A percentile compares a stretch with the other conserved stretches of the same genome.
Conservation (phyloP, 2,113 vertebrate genomes). For the Myrmecobius fasciatus region DNA sequence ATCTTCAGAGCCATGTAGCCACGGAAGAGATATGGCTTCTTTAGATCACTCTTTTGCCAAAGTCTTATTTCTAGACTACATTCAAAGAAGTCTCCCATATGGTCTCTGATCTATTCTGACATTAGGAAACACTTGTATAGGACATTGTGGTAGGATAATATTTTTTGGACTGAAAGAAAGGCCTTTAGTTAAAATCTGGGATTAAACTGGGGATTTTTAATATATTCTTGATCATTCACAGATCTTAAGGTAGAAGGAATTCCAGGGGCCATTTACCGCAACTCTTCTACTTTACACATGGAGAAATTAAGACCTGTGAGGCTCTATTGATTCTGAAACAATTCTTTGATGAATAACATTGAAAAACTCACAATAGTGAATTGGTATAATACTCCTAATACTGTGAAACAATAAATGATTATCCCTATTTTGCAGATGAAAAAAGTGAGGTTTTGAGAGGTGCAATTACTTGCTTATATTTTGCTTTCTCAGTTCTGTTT, state of each 20-base stretch:
- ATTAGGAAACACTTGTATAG: neutral
- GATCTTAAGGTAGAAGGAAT: neutral
- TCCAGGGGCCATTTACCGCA: neutral
- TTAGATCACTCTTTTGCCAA: neutral
- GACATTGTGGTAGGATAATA: neutral
- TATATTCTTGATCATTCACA: neutral
- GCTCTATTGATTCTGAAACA: neutral
- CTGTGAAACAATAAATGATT: neutral
- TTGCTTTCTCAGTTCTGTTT: neutral
- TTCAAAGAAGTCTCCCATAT: neutral
- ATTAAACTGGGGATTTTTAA: neutral
- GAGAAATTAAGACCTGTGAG: neutral
- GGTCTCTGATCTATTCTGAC: neutral
- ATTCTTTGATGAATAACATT: neutral
- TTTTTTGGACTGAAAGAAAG: neutral
- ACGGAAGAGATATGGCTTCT: neutral
- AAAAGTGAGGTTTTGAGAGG: neutral
- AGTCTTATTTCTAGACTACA: neutral
- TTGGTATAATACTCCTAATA: neutral
- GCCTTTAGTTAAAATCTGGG: neutral
- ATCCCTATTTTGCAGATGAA: neutral
- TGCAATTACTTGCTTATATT: neutral
- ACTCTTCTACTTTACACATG: neutral
- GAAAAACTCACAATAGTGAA: neutral
- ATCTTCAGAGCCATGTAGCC: neutral